Evolutionary conservation across 2,888 invertebrate species (phyloP).

Genomic region (Ophion ellenae): DNA sequence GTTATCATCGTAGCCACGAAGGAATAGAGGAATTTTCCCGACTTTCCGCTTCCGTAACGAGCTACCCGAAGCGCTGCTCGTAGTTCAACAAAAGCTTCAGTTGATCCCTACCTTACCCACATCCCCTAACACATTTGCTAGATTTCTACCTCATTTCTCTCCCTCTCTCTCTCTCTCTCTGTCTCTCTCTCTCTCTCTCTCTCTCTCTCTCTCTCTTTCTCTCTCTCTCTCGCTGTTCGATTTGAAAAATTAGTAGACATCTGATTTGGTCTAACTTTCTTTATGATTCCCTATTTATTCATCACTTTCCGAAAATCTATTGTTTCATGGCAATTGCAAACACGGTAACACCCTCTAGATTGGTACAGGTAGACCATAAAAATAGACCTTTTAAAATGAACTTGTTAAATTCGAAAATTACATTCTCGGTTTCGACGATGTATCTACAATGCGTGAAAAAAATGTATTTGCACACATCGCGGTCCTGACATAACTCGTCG

Average conservation of each 20-base stretch:
- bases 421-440: neutral
- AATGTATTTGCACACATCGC: no score
- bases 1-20: constrained; percentile 51
- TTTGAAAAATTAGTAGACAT: neutral
- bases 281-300: neutral
- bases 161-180: neutral
- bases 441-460: no score
- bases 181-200: no score
- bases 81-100: constrained; percentile 37
- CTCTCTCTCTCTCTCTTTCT: no score
- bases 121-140: constrained; percentile 42
- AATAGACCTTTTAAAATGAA: neutral
- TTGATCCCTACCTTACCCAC: constrained; percentile 59
- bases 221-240: no score
- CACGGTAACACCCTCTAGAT: neutral
- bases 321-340: neutral
- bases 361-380: neutral
- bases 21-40: constrained; percentile 12
- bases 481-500: no score
- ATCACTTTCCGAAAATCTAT: neutral
- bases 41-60: constrained; percentile 17
- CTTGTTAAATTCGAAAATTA: neutral
- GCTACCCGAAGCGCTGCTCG: constrained; percentile 39
- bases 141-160: constrained; percentile 15
- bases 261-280: no score